Evolutionary conservation across 2,113 vertebrate species (phyloP).

Genomic region (Illadopsis cleaveri): DNA sequence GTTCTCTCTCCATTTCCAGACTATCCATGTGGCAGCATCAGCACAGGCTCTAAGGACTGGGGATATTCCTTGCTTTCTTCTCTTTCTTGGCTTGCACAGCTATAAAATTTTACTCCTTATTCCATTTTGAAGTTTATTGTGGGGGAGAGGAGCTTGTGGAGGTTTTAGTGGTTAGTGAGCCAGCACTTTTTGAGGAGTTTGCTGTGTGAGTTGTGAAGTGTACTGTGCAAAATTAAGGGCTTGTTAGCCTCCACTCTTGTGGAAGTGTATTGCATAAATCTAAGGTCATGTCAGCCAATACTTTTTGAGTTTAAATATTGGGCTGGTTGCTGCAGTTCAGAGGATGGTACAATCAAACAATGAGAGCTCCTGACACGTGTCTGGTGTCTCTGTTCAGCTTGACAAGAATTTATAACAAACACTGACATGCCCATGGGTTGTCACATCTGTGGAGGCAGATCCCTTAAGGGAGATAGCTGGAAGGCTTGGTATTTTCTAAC

Average conservation of each 20-base stretch:
- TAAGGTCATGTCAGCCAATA: not conserved
- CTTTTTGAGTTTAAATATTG: not conserved
- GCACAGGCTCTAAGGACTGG: not conserved
- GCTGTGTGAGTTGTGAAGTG: not conserved
- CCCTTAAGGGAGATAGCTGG: not conserved
- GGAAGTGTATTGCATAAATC: not conserved
- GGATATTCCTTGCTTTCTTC: not conserved
- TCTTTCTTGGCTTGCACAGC: not conserved
- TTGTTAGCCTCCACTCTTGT: not conserved
- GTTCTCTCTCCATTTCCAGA: not conserved
- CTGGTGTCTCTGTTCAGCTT: not conserved
- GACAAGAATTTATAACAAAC: not conserved
- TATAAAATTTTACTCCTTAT: not conserved
- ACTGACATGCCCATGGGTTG: rapidly evolving
- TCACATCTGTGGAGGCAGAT: not conserved
- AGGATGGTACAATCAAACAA: not conserved
- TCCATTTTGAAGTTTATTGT: not conserved
- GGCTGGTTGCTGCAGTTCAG: not conserved
- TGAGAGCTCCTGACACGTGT: not conserved
- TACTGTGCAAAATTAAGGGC: not conserved
- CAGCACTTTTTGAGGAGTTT: not conserved
- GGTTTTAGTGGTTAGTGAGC: not conserved
- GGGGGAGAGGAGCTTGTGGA: not conserved
- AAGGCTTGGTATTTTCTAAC: not conserved
- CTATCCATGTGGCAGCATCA: not conserved